Base-by-base conservation (phyloP, 2,797 vertebrate species). In the Eulemur coronatus region DNA sequence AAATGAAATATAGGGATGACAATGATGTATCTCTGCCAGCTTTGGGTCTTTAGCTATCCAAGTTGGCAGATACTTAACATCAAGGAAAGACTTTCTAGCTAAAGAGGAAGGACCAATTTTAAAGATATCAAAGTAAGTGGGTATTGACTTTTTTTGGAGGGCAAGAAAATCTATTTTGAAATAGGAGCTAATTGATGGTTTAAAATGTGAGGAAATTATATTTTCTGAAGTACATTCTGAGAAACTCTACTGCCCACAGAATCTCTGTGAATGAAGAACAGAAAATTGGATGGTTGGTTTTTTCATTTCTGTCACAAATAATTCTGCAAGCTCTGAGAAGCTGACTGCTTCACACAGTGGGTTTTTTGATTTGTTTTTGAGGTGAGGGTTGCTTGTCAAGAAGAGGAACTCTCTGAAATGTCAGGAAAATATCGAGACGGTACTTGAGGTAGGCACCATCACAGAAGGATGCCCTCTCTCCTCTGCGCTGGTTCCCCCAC, bases 191-290 rank as follows among this genome's bases (percentile, higher is more conserved):
- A 93, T 84, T 86, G 87, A 48, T 61, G n/a, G 28, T 81, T 86
- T 79, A 6, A 43, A 91, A 72, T 35, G 38, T 84, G 84, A 95
- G 50, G 67, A 91, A 96, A 73, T 95, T 55, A 70, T 92, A 84
- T 92, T 95, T 96, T 95, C 76, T 90, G 38, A 91, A 93, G 30
- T 81, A n/a, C 35, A n/a, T 85, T 96, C 86, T 89, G 50, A 90
- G 89, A 94, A 90, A 89, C 17, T 41, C 46, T 90, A 38, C 43
- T 91, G 28, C 65, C 63, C n/a, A 86, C 52, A 94, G 89, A 95
- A 79, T 87, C 61, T 95, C 79, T 55, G 67, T 70, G 69, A 96
- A 94, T 73, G 85, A 78, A 92, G 50, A 88, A 81, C 4, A 92
- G 46, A 87, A 96, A 91, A 82, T 15, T 43, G n/a, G 84, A 14